Base-by-base conservation (phyloP, 2,888 invertebrate species). In the Epirrhoe tristata region DNA sequence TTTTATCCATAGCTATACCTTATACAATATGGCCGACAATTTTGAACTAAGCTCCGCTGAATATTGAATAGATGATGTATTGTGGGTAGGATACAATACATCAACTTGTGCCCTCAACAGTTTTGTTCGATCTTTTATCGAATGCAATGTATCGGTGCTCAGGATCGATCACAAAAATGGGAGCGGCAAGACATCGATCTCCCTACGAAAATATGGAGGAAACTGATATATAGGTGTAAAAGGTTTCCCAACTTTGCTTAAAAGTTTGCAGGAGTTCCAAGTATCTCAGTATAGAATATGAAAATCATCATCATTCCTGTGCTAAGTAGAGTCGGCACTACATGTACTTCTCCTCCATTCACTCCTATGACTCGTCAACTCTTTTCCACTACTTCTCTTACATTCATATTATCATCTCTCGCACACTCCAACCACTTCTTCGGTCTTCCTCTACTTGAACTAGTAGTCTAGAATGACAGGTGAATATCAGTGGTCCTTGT, bases 111-210 rank as follows among this genome's bases (percentile, higher is more conserved):
- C 46, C 46, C 46, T 46, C 46, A 46, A 46, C 46, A 46, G 46
- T 46, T 46, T 46, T 46, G 46, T 46, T 46, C n/a, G 46, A 46
- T 46, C 46, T 5, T 46, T 46, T 14, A 46, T 46, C 6, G 46
- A 14, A 36, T 36, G 10, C 14, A 14, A 46, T 46, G 46, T 14
- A 46, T 14, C n/a, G 46, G n/a, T 46, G 36, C 36, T 46, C 5
- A 46, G 46, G n/a, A 6, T 46, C 14, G 8, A 36, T 46, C 14
- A 46, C 46, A 46, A n/a, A 46, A 46, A 36, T 36, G 36, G 34
- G 10, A 43, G 43, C n/a, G 8, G 5, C 46, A 46, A 14, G 36
- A 36, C 8, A 8, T 8, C 36, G 10, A 36, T 36, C 36, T 36
- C 10, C 36, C 36, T 3, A 24, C 24, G 24, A 24, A 24, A 24